Evolutionary conservation across 2,797 vertebrate species (phyloP).

Genomic region (Dicrostonyx torquatus): DNA sequence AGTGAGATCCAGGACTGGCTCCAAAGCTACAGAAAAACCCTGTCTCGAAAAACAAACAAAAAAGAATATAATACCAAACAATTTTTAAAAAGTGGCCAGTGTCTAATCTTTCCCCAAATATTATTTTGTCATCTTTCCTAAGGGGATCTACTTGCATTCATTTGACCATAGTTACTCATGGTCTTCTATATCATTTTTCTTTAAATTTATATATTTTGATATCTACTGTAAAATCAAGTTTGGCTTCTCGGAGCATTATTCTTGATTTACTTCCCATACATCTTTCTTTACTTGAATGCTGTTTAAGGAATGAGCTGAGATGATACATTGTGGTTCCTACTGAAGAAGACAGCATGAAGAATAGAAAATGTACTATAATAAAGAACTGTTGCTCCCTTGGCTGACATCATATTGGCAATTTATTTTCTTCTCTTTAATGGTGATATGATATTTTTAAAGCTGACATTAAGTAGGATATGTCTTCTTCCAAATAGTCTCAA

Average conservation of each 20-base stretch:
- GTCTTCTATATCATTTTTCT: slow-evolving; percentile 47
- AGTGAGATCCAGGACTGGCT: too few species aligned
- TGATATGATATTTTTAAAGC: slow-evolving; percentile 65
- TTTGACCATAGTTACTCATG: slow-evolving; percentile 62
- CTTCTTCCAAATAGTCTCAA: slow-evolving; percentile 59
- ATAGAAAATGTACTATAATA: slow-evolving; percentile 69
- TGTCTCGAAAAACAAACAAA: too few species aligned
- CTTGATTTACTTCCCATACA: slow-evolving; percentile 21
- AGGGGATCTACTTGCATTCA: not conserved
- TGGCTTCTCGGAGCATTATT: slow-evolving; percentile 72
- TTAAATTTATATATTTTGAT: slow-evolving; percentile 69
- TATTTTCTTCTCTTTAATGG: slow-evolving; percentile 69
- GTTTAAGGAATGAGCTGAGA: slow-evolving; percentile 79
- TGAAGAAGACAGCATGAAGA: slow-evolving; percentile 68
- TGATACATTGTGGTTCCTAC: slow-evolving; percentile 81
- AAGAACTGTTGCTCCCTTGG: slow-evolving; percentile 59
- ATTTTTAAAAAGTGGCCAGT: not conserved
- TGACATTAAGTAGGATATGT: slow-evolving; percentile 69
- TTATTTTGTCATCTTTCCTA: not conserved
- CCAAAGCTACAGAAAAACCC: too few species aligned
- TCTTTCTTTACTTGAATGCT: slow-evolving; percentile 71
- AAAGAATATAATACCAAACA: not conserved
- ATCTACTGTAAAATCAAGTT: slow-evolving; percentile 67
- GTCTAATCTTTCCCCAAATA: not conserved
- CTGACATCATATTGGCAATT: slow-evolving; percentile 60